Base-by-base conservation (phyloP, 1,140 invertebrate genomes). In the Sipha flava region DNA sequence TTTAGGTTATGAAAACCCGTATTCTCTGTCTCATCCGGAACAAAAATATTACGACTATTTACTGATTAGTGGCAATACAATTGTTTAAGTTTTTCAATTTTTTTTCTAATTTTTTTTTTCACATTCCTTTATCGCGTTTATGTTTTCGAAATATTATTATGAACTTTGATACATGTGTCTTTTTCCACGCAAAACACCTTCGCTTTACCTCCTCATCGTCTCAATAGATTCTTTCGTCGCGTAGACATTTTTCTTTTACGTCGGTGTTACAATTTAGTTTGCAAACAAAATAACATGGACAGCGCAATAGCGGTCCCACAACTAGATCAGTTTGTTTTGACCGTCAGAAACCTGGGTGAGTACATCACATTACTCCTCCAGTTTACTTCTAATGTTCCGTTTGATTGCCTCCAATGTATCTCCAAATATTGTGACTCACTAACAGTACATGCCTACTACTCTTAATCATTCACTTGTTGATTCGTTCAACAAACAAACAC, bases 341-440 rank as follows among this genome's bases (percentile, higher is more conserved):
- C 73, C 9, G 73, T 77, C 34, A 23, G 52, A 59, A 57, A 57
- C 21, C 10, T 77, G 34, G n/a, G 73, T 77, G 14, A 77, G 73
- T 77, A 68, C n/a, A n/a, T n/a, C n/a, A n/a, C n/a, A n/a, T n/a
- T n/a, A n/a, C n/a, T n/a, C n/a, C n/a, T n/a, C n/a, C n/a, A n/a
- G n/a, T n/a, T n/a, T n/a, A n/a, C n/a, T n/a, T n/a, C n/a, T n/a
- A n/a, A n/a, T n/a, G n/a, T n/a, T n/a, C n/a, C n/a, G n/a, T n/a
- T n/a, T n/a, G n/a, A n/a, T n/a, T n/a, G n/a, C n/a, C n/a, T n/a
- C n/a, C n/a, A n/a, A n/a, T n/a, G n/a, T n/a, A n/a, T n/a, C n/a
- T n/a, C n/a, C n/a, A n/a, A n/a, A n/a, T n/a, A n/a, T n/a, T n/a
- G n/a, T n/a, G n/a, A n/a, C n/a, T n/a, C n/a, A n/a, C n/a, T n/a